phyloP scores from a whole-genome alignment of 1,140 invertebrate species.

The Drosophila sechellia region DNA sequence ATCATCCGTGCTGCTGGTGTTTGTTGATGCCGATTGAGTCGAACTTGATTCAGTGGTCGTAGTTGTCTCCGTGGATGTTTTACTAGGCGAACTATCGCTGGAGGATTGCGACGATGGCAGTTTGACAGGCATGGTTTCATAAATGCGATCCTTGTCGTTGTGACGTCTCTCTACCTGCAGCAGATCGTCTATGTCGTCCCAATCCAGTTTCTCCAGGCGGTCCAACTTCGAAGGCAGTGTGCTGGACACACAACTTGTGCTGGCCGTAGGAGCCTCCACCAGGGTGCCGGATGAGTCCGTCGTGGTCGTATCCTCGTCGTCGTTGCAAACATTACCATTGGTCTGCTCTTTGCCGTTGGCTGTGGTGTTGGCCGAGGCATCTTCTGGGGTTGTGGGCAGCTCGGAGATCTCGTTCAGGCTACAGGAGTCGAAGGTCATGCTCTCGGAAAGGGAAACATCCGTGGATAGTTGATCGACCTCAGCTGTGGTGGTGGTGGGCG shows the following conservation, averaged over 20 bases:
- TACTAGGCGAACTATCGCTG: constrained; percentile 75
- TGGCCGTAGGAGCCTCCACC: constrained; percentile 67
- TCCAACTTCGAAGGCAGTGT: constrained; percentile 90
- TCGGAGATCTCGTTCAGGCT: constrained; percentile 79
- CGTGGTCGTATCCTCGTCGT: constrained; percentile 67
- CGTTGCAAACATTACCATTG: constrained; percentile 56
- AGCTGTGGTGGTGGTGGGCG: constrained; percentile 65
- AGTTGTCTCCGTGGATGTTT: constrained; percentile 63
- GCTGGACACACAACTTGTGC: constrained; percentile 86
- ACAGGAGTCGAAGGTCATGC: constrained; percentile 83
- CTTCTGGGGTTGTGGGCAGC: constrained; percentile 78
- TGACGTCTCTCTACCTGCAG: constrained; percentile 88
- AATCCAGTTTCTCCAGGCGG: constrained; percentile 86
- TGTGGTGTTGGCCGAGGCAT: constrained; percentile 86
- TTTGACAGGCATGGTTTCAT: constrained; percentile 90
- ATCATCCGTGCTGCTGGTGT: constrained; percentile 67
- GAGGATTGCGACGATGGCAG: constrained; percentile 86
- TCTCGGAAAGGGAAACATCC: constrained; percentile 82
- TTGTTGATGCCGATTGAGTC: constrained; percentile 44
- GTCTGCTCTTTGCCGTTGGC: constrained; percentile 85
- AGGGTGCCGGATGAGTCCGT: constrained; percentile 67
- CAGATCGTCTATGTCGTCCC: constrained; percentile 90
- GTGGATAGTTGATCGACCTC: constrained; percentile 77
- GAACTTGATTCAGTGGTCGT: constrained; percentile 56
- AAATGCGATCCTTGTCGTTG: constrained; percentile 88